These are phyloP conservation scores for Seira musarum DNA, from an alignment of 2,888 invertebrate species.

Conservation along the genomic window DNA sequence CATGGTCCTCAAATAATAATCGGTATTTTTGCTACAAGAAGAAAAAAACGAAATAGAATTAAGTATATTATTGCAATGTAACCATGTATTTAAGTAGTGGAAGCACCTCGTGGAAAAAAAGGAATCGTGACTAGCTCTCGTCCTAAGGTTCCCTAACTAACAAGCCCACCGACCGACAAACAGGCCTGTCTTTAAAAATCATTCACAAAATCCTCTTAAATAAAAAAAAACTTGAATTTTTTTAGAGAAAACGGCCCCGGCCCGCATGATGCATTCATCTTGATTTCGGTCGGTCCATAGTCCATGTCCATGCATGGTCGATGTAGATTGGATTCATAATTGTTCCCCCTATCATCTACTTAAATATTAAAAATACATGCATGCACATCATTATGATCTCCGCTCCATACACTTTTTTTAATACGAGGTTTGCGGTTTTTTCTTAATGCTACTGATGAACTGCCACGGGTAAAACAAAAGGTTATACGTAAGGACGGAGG, in stretches of 20 bases:
- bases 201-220: conserved; percentile 41
- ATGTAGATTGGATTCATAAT: neutral
- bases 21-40: neutral
- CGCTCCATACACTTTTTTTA: no score
- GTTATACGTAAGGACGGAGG: no score
- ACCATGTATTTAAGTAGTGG: no score
- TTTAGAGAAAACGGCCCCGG: neutral
- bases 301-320: no score
- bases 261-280: conserved; percentile 25
- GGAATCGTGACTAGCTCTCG: conserved; percentile 61
- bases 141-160: conserved; percentile 60
- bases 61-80: no score
- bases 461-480: conserved; percentile 53
- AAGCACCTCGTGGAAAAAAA: conserved; percentile 39
- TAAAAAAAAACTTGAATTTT: conserved; percentile 17
- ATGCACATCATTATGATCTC: neutral
- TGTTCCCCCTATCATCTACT: neutral
- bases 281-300: conserved; percentile 26
- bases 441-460: conserved; percentile 47
- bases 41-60: no score
- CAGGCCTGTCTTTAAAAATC: conserved; percentile 55
- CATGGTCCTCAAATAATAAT: neutral
- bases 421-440: neutral
- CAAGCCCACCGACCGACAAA: conserved; percentile 64
- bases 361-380: conserved; percentile 8